Conservation (phyloP, 2,797 vertebrate species). For the Amblyopsis hoosieri region DNA sequence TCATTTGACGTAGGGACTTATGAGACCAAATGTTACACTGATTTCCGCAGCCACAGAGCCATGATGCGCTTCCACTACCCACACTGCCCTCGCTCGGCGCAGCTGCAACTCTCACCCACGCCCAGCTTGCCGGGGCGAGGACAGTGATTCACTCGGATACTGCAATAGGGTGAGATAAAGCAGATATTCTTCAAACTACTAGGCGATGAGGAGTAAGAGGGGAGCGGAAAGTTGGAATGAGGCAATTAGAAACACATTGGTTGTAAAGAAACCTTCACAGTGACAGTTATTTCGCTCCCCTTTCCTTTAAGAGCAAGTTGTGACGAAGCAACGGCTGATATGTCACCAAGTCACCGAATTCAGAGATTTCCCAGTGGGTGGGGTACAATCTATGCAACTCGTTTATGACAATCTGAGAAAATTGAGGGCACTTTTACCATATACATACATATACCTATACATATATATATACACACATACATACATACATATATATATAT, state of each 20-base stretch:
- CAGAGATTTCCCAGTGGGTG: too few species aligned
- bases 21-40: slow-evolving; percentile 25
- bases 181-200: slow-evolving; percentile 53
- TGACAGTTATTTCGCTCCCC: too few species aligned
- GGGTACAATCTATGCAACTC: too few species aligned
- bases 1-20: slow-evolving; percentile 13
- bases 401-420: too few species aligned
- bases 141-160: slow-evolving; percentile 64
- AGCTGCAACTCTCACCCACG: slow-evolving; percentile 55
- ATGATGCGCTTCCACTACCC: slow-evolving; percentile 32
- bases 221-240: slow-evolving; percentile 25
- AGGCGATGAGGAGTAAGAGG: slow-evolving; percentile 40
- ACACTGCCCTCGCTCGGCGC: slow-evolving; percentile 37
- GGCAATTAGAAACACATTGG: slow-evolving; percentile 22
- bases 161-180: slow-evolving; percentile 44
- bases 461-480: too few species aligned
- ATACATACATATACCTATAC: too few species aligned
- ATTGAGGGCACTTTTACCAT: too few species aligned
- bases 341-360: too few species aligned
- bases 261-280: neutral
- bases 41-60: slow-evolving; percentile 29
- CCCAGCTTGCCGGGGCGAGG: slow-evolving; percentile 45
- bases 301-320: too few species aligned
- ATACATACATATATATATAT: too few species aligned
- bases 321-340: too few species aligned